Evolutionary conservation across 1,140 invertebrate species (phyloP), one percentile per base, ranked within the genome.

Genomic region (Magallana gigas): DNA sequence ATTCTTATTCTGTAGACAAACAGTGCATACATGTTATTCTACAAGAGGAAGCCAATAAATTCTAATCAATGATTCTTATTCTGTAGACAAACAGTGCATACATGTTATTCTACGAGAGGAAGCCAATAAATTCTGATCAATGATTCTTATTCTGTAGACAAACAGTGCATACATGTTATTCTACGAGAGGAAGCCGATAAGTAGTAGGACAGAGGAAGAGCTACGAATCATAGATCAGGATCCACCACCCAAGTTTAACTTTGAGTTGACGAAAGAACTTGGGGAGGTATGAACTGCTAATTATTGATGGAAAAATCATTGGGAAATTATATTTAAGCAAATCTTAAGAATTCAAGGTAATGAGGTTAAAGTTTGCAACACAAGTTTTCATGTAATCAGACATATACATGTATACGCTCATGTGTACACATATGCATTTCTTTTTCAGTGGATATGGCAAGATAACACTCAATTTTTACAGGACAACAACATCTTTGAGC

Each of bases 161-260:
- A 99, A 99, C 93, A 98, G 97, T 93, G 98, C 98, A 0, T 99
- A 99, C 92, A 99, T 99, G 98, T 94, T 99, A 80, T 99, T 99
- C 93, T 99, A 99, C 94, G 98, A 99, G 94, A 96, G 97, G 89
- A 96, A 96, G 85, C 95, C 96, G 48, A 1, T 76, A 11, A 90
- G 90, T 29, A 87, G 88, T 62, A 85, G 83, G 59, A 71, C 64
- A 36, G 88, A 87, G 2, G 89, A 86, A 87, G 58, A 86, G 2
- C 89, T 92, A 2, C 90, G 91, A 86, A 57, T 85, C 9, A 29
- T 82, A 56, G 88, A 90, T 11, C 71, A 85, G 64, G 88, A 91
- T 82, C 88, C 87, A 14, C 59, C 58, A 57, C 80, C 64, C 29
- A 94, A 93, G 80, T 94, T 91, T 88, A 93, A 93, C 81, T 93